These are phyloP conservation scores for Chymomyza fuscimana DNA, from an alignment of 2,888 invertebrate species.

Conservation along the genomic window DNA sequence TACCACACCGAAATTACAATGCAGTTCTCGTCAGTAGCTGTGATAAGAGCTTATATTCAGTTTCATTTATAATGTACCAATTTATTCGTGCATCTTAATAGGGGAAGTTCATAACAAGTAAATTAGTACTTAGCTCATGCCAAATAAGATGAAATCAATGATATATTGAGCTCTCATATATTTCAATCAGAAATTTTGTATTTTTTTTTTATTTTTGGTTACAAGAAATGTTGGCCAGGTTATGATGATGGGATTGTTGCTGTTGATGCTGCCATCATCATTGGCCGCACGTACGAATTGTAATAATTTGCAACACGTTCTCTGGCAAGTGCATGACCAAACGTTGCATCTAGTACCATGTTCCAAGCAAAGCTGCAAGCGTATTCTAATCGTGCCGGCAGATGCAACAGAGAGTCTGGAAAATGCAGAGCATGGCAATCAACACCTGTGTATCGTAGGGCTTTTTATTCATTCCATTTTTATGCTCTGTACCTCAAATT, in stretches of 20 bases:
- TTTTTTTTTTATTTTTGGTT: neutral
- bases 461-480: conserved; percentile 34
- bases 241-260: neutral
- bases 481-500: neutral
- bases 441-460: conserved; percentile 72
- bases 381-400: conserved; percentile 54
- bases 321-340: conserved; percentile 47
- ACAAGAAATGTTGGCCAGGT: neutral
- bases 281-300: conserved; percentile 74
- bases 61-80: neutral
- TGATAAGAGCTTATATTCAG: neutral
- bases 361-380: conserved; percentile 1
- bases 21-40: neutral
- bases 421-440: conserved; percentile 62
- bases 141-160: neutral
- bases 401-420: conserved; percentile 38
- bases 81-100: neutral
- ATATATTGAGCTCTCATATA: neutral
- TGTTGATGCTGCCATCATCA: neutral
- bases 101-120: neutral
- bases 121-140: neutral
- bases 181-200: neutral
- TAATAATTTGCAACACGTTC: conserved; percentile 78
- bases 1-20: neutral
- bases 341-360: conserved; percentile 8